Evolutionary conservation across 2,888 invertebrate genomes (phyloP).

Genomic region (Tholera decimalis): DNA sequence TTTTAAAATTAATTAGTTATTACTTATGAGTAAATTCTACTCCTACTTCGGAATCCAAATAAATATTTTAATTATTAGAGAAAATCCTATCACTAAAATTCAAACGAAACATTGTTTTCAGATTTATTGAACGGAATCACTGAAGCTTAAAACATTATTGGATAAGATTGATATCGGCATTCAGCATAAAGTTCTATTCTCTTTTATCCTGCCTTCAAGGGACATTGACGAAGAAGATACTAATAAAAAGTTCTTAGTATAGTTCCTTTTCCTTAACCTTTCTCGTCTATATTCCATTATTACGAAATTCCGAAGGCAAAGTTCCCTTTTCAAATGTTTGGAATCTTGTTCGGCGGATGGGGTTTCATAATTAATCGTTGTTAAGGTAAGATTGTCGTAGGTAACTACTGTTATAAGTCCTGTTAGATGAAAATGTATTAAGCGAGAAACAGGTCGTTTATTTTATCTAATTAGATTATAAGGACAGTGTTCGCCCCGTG

Average conservation of each 20-base stretch:
- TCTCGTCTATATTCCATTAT: conserved; percentile 41
- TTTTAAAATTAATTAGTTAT: too few species aligned
- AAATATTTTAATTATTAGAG: background rate
- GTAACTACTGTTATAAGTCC: too few species aligned
- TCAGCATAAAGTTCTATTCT: conserved; percentile 30
- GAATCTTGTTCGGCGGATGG: conserved; percentile 25
- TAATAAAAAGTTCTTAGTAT: conserved; percentile 37
- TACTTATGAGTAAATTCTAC: too few species aligned
- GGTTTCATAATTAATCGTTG: conserved; percentile 23
- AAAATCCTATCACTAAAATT: background rate
- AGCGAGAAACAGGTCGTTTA: too few species aligned
- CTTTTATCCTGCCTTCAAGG: conserved; percentile 19
- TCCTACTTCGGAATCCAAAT: background rate
- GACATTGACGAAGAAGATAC: conserved; percentile 10
- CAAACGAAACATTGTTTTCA: conserved; percentile 11
- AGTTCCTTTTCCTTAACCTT: conserved; percentile 34
- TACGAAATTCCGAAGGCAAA: conserved; percentile 36
- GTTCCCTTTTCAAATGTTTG: conserved; percentile 36
- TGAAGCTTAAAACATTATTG: conserved; percentile 35
- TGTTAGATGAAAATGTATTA: too few species aligned
- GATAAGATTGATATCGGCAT: conserved; percentile 17
- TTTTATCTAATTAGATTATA: too few species aligned
- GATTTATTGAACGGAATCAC: conserved; percentile 31
- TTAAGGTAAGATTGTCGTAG: background rate
- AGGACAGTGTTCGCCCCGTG: too few species aligned